Base-by-base conservation (phyloP, 2,888 invertebrate species). In the Acleris cristana region DNA sequence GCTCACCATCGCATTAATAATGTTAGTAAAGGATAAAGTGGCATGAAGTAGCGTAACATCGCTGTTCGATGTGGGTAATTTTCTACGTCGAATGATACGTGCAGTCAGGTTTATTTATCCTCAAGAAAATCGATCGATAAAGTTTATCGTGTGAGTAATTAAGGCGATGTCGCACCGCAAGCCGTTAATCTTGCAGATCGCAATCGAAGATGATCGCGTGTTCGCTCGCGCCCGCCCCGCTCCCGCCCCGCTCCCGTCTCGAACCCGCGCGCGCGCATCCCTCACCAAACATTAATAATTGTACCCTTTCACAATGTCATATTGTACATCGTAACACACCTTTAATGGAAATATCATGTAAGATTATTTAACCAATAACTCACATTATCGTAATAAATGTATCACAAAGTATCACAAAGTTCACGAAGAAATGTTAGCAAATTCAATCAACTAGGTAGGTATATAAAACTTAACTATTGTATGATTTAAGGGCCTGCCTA, bases 151-250 rank as follows among this genome's bases (percentile, higher is more conserved):
- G 84, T 86, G 84, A 75, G 81, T 82, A 90, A 90, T 90, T 89
- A 89, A 89, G 85, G 87, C 80, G 79, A 79, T 88, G 88, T 86
- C 85, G 86, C 85, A 84, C 83, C 78, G 83, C 81, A 75, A 81
- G 83, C 82, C 85, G 88, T 89, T 89, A 84, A 90, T 90, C 89
- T 90, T 81, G 74, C 74, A 83, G 91, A 90, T 90, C 85, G 84
- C 83, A 88, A 91, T 90, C 90, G 75, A 74, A 78, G 80, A 84
- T 84, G 89, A 88, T 89, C 87, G 90, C 90, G 90, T 90, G 90
- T 79, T 76, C 66, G 68, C 76, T 77, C 77, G 76, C 76, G 74
- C 73, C 75, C 73, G 74, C 60, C 64, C 70, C 63, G 68, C 69
- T 69, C 54, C 63, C 56, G 54, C 66, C 69, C 69, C 65, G 71